Base-by-base conservation (phyloP, 2,888 invertebrate genomes). In the Phengaris arion region DNA sequence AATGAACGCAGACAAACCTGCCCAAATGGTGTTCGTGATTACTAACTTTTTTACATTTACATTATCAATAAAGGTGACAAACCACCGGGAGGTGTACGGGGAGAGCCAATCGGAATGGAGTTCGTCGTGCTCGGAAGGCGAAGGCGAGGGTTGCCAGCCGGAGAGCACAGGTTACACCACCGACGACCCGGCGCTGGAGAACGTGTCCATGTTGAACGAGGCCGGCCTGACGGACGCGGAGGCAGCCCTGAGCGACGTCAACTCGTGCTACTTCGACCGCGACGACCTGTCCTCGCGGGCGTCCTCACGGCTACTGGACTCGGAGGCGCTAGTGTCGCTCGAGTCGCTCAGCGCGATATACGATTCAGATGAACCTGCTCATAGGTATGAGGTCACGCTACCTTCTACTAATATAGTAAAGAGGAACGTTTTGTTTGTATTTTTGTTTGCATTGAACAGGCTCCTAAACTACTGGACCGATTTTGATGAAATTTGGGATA, bases 51-150 rank as follows among this genome's bases (percentile, higher is more conserved):
- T 22, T 22, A 22, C 22, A 54, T n/a, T 22, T 1, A 54, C 5
- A 22, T 35, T 68, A 52, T 70, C 52, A 64, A n/a, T 46, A 13
- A 64, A 93, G 92, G 88, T 91, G 78, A 83, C 87, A 76, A 90
- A 88, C 81, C 91, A 89, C 74, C 86, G 92, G 84, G 93, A 92
- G 86, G 85, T 91, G 77, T 94, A 93, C 86, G 93, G 95, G 80
- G 95, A 96, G 84, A 97, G 97, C 88, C 96, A 97, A 83, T 97
- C 97, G n/a, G 97, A 97, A 85, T 97, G 97, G 97, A 96, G 96
- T 79, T 94, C 94, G 4, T 94, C 94, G 55, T 94, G 94, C 79
- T 95, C 95, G 15, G 95, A 95, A 85, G 91, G 94, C 77, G 90
- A 94, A 81, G 89, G 91, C 10, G 89, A 91, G 59, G 87, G 90